phyloP scores from a whole-genome alignment of 1,140 invertebrate genomes.

The Zophobas morio region DNA sequence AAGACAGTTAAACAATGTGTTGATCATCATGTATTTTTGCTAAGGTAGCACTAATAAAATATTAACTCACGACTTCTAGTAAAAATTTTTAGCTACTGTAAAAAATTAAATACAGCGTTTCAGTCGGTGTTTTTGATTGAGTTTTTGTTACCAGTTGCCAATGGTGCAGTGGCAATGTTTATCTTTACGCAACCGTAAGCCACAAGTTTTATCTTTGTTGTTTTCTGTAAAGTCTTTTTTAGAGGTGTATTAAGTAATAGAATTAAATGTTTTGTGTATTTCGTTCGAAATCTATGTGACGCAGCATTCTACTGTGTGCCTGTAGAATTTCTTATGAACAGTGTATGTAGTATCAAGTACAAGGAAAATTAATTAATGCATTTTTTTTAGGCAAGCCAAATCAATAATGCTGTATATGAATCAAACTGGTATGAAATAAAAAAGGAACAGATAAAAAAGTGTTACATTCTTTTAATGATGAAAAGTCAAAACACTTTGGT shows the following conservation, averaged over 20 bases:
- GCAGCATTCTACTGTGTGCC: not conserved
- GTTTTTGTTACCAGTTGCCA: not conserved
- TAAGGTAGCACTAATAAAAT: too few species aligned
- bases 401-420: not conserved
- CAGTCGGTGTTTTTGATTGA: not conserved
- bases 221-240: not conserved
- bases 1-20: too few species aligned
- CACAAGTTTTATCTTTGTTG: not conserved
- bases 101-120: not conserved
- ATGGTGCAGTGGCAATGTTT: not conserved
- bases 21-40: too few species aligned
- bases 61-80: not conserved
- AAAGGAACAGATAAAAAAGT: not conserved
- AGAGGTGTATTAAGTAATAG: not conserved
- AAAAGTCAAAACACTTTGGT: not conserved
- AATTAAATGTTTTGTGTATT: not conserved
- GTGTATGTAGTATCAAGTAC: not conserved
- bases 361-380: not conserved
- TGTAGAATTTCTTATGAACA: not conserved
- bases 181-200: not conserved
- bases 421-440: not conserved
- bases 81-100: not conserved
- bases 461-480: not conserved
- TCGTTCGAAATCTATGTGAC: not conserved
- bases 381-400: not conserved